These are phyloP conservation scores for Sebastiscus albofasciatus DNA, from an alignment of 2,797 vertebrate genomes.

Conservation along the genomic window DNA sequence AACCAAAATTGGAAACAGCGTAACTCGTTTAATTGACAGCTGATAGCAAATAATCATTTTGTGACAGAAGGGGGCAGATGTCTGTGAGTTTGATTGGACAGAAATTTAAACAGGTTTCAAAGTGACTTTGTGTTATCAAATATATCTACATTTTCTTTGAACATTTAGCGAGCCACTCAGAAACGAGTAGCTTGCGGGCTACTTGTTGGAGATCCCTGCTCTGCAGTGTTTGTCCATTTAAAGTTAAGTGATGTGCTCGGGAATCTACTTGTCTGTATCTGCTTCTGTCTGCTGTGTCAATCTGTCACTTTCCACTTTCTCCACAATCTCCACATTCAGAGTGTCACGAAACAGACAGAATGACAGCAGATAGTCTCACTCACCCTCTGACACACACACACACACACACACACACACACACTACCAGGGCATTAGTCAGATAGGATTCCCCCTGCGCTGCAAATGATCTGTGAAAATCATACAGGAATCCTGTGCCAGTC, in stretches of 20 bases:
- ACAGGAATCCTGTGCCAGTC: slow-evolving; percentile 25
- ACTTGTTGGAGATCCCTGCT: not conserved
- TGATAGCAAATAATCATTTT: too few species aligned
- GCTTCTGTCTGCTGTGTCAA: slow-evolving; percentile 26
- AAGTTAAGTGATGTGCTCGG: not conserved
- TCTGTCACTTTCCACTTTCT: slow-evolving; percentile 40
- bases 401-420: not conserved
- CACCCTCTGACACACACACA: slow-evolving; percentile 2
- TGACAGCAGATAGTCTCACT: slow-evolving; percentile 45
- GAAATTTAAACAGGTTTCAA: too few species aligned
- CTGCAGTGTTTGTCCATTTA: slow-evolving; percentile 1
- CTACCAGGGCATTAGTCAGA: slow-evolving; percentile 26
- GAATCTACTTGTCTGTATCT: slow-evolving; percentile 22
- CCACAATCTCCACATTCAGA: slow-evolving; percentile 17
- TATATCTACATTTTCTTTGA: not conserved
- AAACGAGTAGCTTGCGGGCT: not conserved
- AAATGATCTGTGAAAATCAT: slow-evolving; percentile 51
- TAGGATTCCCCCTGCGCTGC: slow-evolving; percentile 11
- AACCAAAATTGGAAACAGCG: too few species aligned
- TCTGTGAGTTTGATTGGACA: too few species aligned
- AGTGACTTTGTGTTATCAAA: too few species aligned
- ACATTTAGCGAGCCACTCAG: not conserved
- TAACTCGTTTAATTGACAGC: fast-evolving
- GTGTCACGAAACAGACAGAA: slow-evolving; percentile 37
- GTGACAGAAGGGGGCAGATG: too few species aligned